These are phyloP conservation scores for Nothura maculosa DNA, from an alignment of 2,797 vertebrate genomes.

Conservation along the genomic window DNA sequence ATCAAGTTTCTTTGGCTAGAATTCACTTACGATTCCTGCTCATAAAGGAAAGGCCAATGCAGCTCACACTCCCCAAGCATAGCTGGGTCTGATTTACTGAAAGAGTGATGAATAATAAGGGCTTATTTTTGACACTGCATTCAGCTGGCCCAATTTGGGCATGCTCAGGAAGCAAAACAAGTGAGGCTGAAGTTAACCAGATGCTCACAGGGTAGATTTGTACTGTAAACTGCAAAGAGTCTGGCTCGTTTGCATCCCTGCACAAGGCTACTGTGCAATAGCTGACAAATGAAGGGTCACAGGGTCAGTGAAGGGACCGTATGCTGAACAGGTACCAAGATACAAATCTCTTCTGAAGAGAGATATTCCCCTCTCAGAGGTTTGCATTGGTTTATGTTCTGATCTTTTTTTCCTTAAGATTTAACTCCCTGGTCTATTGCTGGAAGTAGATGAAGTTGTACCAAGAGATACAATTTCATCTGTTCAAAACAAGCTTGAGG, in stretches of 20 bases:
- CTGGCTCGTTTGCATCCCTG: conserved; percentile 38
- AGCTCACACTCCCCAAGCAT: conserved; percentile 31
- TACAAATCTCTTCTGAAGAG: neutral
- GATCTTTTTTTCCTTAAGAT: neutral
- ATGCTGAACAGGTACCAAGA: conserved; percentile 61
- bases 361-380: conserved; percentile 8
- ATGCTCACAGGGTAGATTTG: neutral
- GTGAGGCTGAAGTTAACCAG: conserved; percentile 46
- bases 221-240: conserved; percentile 57
- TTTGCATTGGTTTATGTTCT: neutral
- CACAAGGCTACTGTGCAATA: conserved; percentile 71
- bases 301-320: conserved; percentile 71
- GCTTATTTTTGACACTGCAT: conserved; percentile 1
- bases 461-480: neutral
- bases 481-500: neutral
- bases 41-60: neutral
- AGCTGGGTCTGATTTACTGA: conserved; percentile 23
- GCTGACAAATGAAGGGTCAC: conserved; percentile 65
- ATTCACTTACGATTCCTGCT: neutral
- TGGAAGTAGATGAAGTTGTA: neutral
- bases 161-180: neutral
- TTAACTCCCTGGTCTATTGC: neutral
- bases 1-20: neutral
- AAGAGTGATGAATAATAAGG: conserved; percentile 31
- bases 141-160: neutral